Evolutionary conservation across 1,140 invertebrate species (phyloP).

Genomic region (Bombus difficillimus): DNA sequence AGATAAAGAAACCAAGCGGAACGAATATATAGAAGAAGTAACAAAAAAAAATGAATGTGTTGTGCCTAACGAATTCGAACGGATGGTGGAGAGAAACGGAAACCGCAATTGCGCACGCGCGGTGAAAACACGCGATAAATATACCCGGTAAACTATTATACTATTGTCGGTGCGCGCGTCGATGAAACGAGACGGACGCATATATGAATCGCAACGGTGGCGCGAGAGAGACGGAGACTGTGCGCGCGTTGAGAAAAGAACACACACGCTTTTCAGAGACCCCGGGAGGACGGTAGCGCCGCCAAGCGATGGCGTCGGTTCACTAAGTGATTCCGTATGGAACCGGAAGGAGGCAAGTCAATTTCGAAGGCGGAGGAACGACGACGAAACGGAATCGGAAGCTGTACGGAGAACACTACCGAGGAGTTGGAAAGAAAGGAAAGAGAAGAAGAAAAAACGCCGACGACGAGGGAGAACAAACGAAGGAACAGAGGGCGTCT

Average conservation of each 20-base stretch:
- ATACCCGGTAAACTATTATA: background rate
- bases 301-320: background rate
- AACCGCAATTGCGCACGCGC: background rate
- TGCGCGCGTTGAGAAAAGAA: background rate
- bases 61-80: constrained; percentile 57
- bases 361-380: background rate
- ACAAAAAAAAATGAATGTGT: constrained; percentile 39
- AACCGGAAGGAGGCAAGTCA: background rate
- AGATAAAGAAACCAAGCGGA: background rate
- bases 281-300: background rate
- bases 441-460: background rate
- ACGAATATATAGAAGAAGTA: background rate
- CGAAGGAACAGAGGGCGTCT: background rate
- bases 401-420: background rate
- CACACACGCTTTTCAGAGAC: background rate
- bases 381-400: constrained; percentile 9
- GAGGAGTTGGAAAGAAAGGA: background rate
- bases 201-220: background rate
- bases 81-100: background rate
- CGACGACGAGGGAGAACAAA: background rate
- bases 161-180: constrained; percentile 10
- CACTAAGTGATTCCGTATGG: constrained; percentile 16
- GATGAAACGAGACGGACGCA: background rate
- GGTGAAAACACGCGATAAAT: background rate
- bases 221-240: background rate